Base-by-base conservation (phyloP, 2,888 invertebrate genomes). In the Drosophila neonasuta region DNA sequence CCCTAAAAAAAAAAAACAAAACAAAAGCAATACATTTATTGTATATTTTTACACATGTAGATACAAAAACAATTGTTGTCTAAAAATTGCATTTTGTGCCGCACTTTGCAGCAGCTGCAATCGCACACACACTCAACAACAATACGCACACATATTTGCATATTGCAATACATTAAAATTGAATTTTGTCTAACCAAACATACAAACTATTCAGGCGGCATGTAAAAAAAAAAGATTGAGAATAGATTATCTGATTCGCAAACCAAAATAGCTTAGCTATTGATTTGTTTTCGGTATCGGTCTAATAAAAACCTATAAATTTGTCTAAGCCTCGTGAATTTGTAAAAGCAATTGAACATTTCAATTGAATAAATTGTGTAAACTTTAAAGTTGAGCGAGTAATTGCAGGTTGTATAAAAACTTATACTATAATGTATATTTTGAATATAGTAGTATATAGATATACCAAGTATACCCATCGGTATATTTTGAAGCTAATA, bases 101-200 rank as follows among this genome's bases (percentile, higher is more conserved):
- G 13, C 34, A 34, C 44, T 32, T 36, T 55, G 34, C 41, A 41
- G 17, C 70, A 29, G 58, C 32, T 54, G 56, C 24, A 50, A 20
- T n/a, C 13, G 20, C 13, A 24, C 50, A 50, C 24, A 20, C 36
- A 50, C 36, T 3, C 24, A 24, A 24, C 24, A 1, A 24, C 24
- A 24, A 24, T 10, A 39, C 15, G 8, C 11, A 3, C 17, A 48
- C 48, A 20, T 13, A 52, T 59, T 58, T 68, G 56, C 56, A 46
- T 72, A 41, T 55, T 42, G 46, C 6, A 29, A 41, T n/a, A 20
- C 41, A 49, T 71, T 58, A 41, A 66, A 76, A 66, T 55, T 66
- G 61, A 36, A 62, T 73, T 54, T 71, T 44, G 50, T 46, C 57
- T 51, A 54, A 50, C 17, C 42, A 48, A 48, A 46, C 5, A 48